Evolutionary conservation across 2,113 vertebrate species (phyloP).

Genomic region (Pterocles gutturalis): DNA sequence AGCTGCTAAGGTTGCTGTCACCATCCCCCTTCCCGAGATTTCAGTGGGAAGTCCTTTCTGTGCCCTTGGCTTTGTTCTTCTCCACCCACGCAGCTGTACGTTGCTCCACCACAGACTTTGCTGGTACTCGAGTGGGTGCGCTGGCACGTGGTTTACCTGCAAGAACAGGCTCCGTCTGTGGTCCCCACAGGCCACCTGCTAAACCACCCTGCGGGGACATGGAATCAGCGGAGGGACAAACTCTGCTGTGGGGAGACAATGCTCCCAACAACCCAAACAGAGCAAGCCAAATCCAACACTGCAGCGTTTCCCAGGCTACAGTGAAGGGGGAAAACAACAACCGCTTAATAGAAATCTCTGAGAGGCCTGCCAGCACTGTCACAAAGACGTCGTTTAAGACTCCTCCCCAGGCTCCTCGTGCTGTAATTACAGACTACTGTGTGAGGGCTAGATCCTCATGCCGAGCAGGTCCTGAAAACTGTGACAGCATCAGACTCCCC

Average conservation of each 20-base stretch:
- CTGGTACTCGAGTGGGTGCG: fast-evolving
- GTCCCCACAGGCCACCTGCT: not conserved
- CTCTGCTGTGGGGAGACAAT: not conserved
- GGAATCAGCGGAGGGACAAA: not conserved
- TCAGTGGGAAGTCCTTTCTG: not conserved
- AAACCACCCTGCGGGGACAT: not conserved
- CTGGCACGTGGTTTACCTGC: not conserved
- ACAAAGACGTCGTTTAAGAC: not conserved
- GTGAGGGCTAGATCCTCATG: fast-evolving
- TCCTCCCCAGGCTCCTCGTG: not conserved
- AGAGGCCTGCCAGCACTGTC: slow-evolving; percentile 5
- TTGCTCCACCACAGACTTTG: not conserved
- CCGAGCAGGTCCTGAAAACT: not conserved
- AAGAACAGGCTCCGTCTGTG: not conserved
- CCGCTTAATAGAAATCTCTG: not conserved
- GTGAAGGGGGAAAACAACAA: not conserved
- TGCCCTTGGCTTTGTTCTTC: not conserved
- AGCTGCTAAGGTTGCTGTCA: not conserved
- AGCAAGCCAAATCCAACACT: not conserved
- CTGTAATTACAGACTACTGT: not conserved
- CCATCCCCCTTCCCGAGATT: fast-evolving
- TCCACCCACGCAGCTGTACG: not conserved
- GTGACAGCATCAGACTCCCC: not conserved
- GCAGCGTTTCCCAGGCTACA: slow-evolving; percentile 1
- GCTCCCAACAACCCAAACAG: slow-evolving; percentile 7